Conservation (phyloP, 2,888 invertebrate genomes). For the Ganaspis brasiliensis region DNA sequence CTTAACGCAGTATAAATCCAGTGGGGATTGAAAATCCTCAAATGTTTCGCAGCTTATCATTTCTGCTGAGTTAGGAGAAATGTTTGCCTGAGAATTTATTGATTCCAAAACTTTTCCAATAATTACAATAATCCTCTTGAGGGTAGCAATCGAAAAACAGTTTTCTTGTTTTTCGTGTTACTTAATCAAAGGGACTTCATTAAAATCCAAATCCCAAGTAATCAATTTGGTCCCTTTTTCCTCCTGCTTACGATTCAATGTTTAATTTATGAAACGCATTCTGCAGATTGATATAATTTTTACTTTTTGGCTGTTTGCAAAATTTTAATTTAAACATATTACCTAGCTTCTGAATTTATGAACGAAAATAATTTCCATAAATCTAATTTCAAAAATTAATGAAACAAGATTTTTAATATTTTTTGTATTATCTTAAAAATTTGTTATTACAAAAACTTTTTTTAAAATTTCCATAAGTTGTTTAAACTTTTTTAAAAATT, state of each 20-base stretch:
- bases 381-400: too few species aligned
- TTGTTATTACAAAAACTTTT: too few species aligned
- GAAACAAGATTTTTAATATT: too few species aligned
- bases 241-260: not conserved
- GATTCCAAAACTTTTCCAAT: conserved; percentile 27
- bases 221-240: not conserved
- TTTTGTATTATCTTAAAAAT: too few species aligned
- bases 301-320: too few species aligned
- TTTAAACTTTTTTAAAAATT: too few species aligned
- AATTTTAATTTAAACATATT: too few species aligned
- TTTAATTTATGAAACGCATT: conserved; percentile 4
- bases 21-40: not conserved
- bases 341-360: too few species aligned
- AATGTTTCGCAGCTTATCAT: conserved; percentile 30
- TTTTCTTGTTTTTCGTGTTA: not conserved
- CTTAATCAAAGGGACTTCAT: not conserved
- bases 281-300: not conserved
- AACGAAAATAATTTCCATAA: too few species aligned
- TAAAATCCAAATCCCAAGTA: not conserved
- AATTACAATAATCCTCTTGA: conserved; percentile 28
- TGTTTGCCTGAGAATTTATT: not conserved
- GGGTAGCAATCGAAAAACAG: not conserved
- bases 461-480: too few species aligned
- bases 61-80: conserved; percentile 21
- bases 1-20: conserved; percentile 8